A percentile compares a stretch with the other conserved stretches of the same genome.
Evolutionary conservation across 2,797 vertebrate species (phyloP).

Genomic region (Melopsittacus undulatus): DNA sequence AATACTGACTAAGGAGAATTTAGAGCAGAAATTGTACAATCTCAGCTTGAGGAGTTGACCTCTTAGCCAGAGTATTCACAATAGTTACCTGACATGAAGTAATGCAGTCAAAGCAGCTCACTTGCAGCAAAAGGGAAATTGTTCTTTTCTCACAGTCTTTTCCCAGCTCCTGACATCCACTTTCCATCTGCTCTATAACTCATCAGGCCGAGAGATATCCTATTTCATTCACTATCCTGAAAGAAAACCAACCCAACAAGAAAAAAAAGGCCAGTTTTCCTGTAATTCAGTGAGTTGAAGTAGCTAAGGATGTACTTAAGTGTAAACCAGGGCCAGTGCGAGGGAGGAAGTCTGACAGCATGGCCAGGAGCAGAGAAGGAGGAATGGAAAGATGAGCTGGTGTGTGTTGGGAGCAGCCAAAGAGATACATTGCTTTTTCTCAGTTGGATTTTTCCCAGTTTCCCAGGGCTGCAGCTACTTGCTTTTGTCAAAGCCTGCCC

Average conservation of each 20-base stretch:
- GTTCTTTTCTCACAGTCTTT: neutral
- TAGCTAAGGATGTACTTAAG: neutral
- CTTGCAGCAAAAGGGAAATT: neutral
- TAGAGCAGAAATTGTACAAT: neutral
- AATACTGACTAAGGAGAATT: neutral
- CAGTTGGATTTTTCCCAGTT: neutral
- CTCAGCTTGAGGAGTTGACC: neutral
- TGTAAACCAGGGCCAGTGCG: neutral
- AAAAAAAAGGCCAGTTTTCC: neutral
- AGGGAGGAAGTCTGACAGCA: neutral
- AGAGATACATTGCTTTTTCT: neutral
- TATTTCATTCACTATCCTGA: neutral
- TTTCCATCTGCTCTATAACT: neutral
- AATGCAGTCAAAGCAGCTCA: neutral
- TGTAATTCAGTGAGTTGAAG: neutral
- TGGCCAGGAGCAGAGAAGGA: neutral
- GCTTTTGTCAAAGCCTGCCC: neutral
- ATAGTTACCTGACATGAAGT: neutral
- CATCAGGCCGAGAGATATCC: neutral
- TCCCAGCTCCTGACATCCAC: neutral
- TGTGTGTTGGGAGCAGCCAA: neutral
- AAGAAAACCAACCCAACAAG: neutral
- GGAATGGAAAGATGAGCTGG: neutral
- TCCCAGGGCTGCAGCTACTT: neutral
- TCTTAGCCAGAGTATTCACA: neutral